Base-by-base conservation (phyloP, 2,888 invertebrate genomes). In the Dioctria rufipes region DNA sequence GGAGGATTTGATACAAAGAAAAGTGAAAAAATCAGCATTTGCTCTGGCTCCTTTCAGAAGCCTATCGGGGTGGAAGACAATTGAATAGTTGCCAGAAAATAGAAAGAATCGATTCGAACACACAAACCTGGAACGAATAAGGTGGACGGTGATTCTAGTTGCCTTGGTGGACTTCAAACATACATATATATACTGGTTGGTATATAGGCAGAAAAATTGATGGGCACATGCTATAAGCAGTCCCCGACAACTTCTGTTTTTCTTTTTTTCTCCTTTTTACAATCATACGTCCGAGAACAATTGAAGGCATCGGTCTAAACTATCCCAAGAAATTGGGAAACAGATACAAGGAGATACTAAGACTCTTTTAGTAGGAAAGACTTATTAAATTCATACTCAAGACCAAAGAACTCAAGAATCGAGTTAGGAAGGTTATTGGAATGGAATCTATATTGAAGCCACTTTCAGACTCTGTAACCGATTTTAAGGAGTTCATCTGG, bases 401-500 rank as follows among this genome's bases (percentile, higher is more conserved):
- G 58, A 58, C 58, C 40, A 40, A 25, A 25, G 25, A 25, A 73
- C 58, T 40, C 73, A 58, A 51, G 13, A 73, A 73, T 73, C 58
- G 73, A 73, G 42, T 73, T 60, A 58, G 58, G 54, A 60, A 25
- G 25, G 25, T 58, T 25, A 73, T 73, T 60, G 73, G 40, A 51
- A 73, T 13, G 25, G 25, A 25, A 25, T 25, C 25, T 25, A 25
- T 25, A 25, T 42, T 42, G 60, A 39, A 73, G 73, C 37, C 11
- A 58, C 42, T 60, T 73, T 42, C 73, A 73, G 73, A 73, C 73
- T 42, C 73, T 73, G 73, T 73, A 73, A 73, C 73, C 73, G 58
- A 73, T 60, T 73, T 73, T 73, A 73, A 73, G 73, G 73, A 73
- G 73, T 73, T 73, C 73, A 73, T 73, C 73, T 73, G 73, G 42